Evolutionary conservation across 2,888 invertebrate genomes (phyloP).

Genomic region (Sarcophaga carnaria): DNA sequence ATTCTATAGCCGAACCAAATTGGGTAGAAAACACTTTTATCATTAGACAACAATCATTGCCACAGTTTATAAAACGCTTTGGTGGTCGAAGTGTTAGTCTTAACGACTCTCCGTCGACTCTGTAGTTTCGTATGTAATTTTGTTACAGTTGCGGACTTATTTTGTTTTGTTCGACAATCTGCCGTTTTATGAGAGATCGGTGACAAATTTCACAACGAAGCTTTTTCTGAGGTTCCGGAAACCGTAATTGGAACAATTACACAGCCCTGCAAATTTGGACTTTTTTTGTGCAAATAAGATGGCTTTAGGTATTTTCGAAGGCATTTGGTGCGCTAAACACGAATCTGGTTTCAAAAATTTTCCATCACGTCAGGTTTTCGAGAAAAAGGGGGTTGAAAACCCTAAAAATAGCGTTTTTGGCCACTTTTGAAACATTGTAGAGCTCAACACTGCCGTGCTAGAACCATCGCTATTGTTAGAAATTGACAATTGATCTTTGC

Average conservation of each 20-base stretch:
- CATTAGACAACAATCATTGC: conserved; percentile 47
- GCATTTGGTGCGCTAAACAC: too few relatives aligned
- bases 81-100: conserved; percentile 9
- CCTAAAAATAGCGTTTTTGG: too few relatives aligned
- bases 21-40: conserved; percentile 45
- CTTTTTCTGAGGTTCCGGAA: conserved; percentile 40
- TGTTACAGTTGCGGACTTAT: conserved; percentile 23
- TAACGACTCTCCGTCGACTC: background rate
- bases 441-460: too few relatives aligned
- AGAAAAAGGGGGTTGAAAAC: too few relatives aligned
- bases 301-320: too few relatives aligned
- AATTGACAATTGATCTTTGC: too few relatives aligned
- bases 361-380: too few relatives aligned
- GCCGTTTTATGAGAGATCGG: conserved; percentile 29
- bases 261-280: too few relatives aligned
- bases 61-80: conserved; percentile 50
- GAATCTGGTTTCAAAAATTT: too few relatives aligned
- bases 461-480: too few relatives aligned
- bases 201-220: conserved; percentile 19
- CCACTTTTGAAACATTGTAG: too few relatives aligned
- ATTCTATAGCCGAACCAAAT: background rate
- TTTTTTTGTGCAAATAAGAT: too few relatives aligned
- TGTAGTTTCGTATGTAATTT: background rate
- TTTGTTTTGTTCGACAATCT: conserved; percentile 34
- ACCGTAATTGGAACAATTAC: conserved; percentile 22